Percentiles rank a stretch among this genome's conserved stretches.
Conservation (phyloP, 2,113 vertebrate genomes). For the Myiopsitta monachus region DNA sequence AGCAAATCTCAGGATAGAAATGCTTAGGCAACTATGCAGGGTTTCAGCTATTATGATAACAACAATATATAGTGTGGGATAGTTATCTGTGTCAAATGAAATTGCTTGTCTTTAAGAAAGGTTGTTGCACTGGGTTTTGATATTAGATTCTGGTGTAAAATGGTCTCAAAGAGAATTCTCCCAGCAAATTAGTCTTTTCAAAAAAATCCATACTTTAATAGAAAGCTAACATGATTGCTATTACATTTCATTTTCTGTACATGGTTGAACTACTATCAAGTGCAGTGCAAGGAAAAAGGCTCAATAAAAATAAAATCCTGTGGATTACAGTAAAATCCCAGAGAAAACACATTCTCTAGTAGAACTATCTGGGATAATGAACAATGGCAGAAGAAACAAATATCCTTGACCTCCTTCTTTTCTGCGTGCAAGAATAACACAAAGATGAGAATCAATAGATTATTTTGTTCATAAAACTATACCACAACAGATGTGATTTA, state of each 20-base stretch:
- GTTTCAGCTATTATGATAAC: neutral
- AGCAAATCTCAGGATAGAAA: neutral
- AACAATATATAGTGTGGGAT: neutral
- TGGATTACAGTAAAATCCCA: slow-evolving; percentile 55
- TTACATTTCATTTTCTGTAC: slow-evolving; percentile 44
- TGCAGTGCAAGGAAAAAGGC: neutral
- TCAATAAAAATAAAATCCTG: slow-evolving; percentile 67
- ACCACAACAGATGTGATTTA: neutral
- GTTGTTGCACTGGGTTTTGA: slow-evolving; percentile 9
- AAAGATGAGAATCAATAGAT: neutral
- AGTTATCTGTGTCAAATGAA: slow-evolving; percentile 11
- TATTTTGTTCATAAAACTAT: neutral
- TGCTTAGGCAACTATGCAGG: neutral
- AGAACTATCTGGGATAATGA: slow-evolving; percentile 26
- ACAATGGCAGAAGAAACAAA: slow-evolving; percentile 24
- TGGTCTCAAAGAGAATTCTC: slow-evolving; percentile 19
- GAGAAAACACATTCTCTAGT: slow-evolving; percentile 21
- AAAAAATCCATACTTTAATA: slow-evolving; percentile 59
- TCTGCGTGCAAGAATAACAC: neutral
- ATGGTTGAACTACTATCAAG: slow-evolving; percentile 33
- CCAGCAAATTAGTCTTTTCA: slow-evolving; percentile 43
- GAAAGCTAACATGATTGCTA: slow-evolving; percentile 53
- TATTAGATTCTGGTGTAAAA: slow-evolving; percentile 39
- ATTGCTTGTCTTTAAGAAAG: slow-evolving; percentile 24
- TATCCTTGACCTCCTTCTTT: neutral